Evolutionary conservation across 2,797 vertebrate genomes (phyloP), one percentile per base, ranked within the genome.

Genomic region (Malacoctenus gilli): DNA sequence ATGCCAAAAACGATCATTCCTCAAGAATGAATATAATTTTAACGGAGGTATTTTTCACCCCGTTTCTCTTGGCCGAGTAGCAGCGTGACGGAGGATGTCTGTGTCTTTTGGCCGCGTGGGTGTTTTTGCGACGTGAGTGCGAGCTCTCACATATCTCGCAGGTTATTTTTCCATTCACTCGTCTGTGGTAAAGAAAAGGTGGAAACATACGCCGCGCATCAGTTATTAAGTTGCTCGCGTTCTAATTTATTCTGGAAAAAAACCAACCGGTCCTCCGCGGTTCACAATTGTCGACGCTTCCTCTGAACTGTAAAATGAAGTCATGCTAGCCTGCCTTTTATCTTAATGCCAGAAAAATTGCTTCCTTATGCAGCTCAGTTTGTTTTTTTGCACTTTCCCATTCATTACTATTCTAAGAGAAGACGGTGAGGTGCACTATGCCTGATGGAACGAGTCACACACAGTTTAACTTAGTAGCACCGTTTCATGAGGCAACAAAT

Each of bases 51-150:
- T 85, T 74, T 83, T 77, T 77, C 73, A 73, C 56, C 61, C 38
- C 0, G 38, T 70, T 85, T 83, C 68, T 35, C 39, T 72, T 81
- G 77, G 80, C 75, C 75, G 64, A 70, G 62, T 68, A 55, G 20
- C 69, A 61, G 65, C 30, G 38, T 73, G 58, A 69, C 67, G 48
- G 63, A 78, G 53, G 71, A 34, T 48, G 64, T 56, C 75, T 72
- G 48, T 84, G 75, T 77, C 77, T 52, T 79, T 85, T 73, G 64
- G 59, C 51, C 52, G 59, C 40, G 62, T 82, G 78, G 67, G 75
- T 83, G 72, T 84, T 77, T 72, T 72, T 28, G 62, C 47, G 72
- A 68, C 35, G 25, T n/a, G 64, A 68, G 8, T 18, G 32, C 19
- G 59, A 51, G 52, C 56, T 62, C 79, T 81, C 53, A 46, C 30